Percentiles rank a stretch among this genome's conserved stretches.
phyloP scores from a whole-genome alignment of 1,140 invertebrate species.

The Thaumetopoea pityocampa region DNA sequence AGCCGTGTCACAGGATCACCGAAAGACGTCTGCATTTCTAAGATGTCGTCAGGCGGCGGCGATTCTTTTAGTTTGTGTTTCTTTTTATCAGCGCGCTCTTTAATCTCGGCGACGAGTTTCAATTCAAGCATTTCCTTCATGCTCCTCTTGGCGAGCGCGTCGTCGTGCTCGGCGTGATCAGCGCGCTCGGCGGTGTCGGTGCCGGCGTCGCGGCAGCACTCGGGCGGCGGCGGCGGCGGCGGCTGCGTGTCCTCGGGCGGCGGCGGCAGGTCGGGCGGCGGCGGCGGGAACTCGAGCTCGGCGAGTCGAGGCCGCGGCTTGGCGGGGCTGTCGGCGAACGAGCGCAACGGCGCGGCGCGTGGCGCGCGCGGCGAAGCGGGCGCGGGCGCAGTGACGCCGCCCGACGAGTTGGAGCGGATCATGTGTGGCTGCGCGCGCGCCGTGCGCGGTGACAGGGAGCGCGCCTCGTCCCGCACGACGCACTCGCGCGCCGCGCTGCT shows the following conservation, averaged over 20 bases:
- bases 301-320: conserved; percentile 80
- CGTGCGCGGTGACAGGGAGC: conserved; percentile 76
- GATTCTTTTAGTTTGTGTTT: conserved; percentile 72
- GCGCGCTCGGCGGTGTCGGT: conserved; percentile 31
- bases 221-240: conserved; percentile 59
- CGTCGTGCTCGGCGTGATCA: conserved; percentile 52
- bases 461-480: conserved; percentile 48
- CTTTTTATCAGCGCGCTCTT: conserved; percentile 83
- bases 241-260: conserved; percentile 79
- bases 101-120: conserved; percentile 88
- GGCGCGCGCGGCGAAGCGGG: conserved; percentile 67
- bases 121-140: conserved; percentile 88
- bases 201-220: conserved; percentile 77
- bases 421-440: conserved; percentile 84
- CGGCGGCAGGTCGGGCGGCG: conserved; percentile 86
- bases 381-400: conserved; percentile 81
- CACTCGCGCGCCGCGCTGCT: conserved; percentile 66
- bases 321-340: conserved; percentile 75
- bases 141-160: conserved; percentile 50
- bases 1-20: conserved; percentile 86
- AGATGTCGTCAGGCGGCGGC: conserved; percentile 53
- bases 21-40: conserved; percentile 52
- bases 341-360: conserved; percentile 70
- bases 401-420: conserved; percentile 90
- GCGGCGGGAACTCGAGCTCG: conserved; percentile 90